Evolutionary conservation across 1,140 invertebrate species (phyloP), one percentile per base, ranked within the genome.

Genomic region (Holcopasites calliopsidis): DNA sequence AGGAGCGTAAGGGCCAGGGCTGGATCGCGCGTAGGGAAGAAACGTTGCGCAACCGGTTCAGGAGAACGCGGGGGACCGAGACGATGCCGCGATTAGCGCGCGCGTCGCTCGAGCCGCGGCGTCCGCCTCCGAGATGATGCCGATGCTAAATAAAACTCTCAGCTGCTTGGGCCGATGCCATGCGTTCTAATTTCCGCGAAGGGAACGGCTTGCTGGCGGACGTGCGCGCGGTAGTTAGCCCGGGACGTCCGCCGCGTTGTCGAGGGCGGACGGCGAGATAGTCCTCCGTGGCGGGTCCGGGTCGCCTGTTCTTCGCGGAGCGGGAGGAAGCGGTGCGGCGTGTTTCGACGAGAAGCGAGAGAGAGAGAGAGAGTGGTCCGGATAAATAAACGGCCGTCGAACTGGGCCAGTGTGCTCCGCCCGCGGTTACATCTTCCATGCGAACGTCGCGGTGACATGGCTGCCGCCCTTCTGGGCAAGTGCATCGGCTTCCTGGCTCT

Each of bases 61-160:
- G 10, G 31, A 21, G 21, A 58, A 16, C 31, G 69, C 57, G 69
- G 23, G 18, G 61, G 26, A 77, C 28, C 44, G 38, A 18, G 38
- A 7, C 26, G 44, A n/a, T 23, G 11, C 28, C 7, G 6, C 5
- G 21, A 1, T 21, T 18, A 8, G 58, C 69, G 58, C 69, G 2
- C 26, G 68, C 57, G 57, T 44, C 21, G 69, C 18, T 13, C 49
- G 13, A 3, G 31, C 31, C 62, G 31, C 13, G 31, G 23, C 68
- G 55, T 62, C 44, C 50, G 73, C 54, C 62, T 80, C 47, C 44
- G 76, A 85, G 83, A n/a, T n/a, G n/a, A 87, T 85, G 79, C 83
- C 85, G 88, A 89, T 90, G 90, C 90, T 91, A 91, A 91, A 91
- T 91, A 91, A 91, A 91, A 90, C 90, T 90, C 82, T 81, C 88